Evolutionary conservation across 2,113 vertebrate species (phyloP), one percentile per base, ranked within the genome.

Genomic region (Mesocricetus auratus): DNA sequence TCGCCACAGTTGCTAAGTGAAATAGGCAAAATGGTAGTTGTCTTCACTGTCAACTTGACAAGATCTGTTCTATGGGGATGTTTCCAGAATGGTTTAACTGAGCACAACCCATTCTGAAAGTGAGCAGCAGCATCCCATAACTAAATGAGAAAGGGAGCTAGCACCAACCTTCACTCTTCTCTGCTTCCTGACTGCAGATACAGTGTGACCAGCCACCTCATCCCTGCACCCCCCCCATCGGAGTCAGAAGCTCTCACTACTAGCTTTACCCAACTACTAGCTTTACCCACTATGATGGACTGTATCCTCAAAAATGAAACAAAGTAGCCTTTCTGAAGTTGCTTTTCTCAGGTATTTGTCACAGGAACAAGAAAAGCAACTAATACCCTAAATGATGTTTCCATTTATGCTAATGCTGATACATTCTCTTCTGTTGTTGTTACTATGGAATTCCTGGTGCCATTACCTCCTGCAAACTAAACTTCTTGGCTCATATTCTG

Each of bases 401-500:
- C n/a, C 29, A 81, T 26, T 92, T 68, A 15, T 68, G 36, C 7
- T 91, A 58, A 74, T 87, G 36, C 7, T 83, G 4, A 82, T 36
- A 60, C 19, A 39, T 96, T 93, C 75, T 81, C 92, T 81, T 36
- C 64, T 83, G 50, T 53, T 86, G 17, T 42, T 90, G 11, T 90
- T 88, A 89, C 64, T 96, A 86, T 53, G 13, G 50, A 78, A 78
- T 86, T 39, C 26, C 19, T 26, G n/a, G 58, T n/a, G 77, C 5
- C 71, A 5, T 78, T 74, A 87, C n/a, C 53, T 95, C 36, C 75
- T 81, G n/a, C 90, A 96, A 95, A 62, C 53, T n/a, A 81, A 22
- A n/a, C 53, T 77, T 91, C 74, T 89, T 94, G 92, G 92, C 17
- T 91, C 85, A 31, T 66, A 89, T 69, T 89, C 29, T 47, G 1